Evolutionary conservation across 2,888 invertebrate species (phyloP), one percentile per base, ranked within the genome.

Genomic region (Phaonia tiefii): DNA sequence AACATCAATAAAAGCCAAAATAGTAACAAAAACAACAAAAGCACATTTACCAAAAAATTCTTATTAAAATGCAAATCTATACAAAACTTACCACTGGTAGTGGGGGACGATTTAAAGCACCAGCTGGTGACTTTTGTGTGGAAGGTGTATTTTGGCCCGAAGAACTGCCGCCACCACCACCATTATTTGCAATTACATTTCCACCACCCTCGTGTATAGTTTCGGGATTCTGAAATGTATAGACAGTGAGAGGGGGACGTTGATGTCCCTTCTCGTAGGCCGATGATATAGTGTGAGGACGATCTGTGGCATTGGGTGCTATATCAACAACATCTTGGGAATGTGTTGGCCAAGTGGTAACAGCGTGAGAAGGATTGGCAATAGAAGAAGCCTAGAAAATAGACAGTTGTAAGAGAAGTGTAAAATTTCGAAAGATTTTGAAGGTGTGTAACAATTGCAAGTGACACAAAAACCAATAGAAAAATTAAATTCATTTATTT

Each of bases 231-330:
- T 96, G 95, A 92, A 96, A 96, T 86, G 98, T 97, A 90, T 97
- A 96, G 39, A 95, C 96, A 83, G 96, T 96, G 39, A 98, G 92
- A 0, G 97, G 95, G 15, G 98, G 95, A 79, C 98, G 93, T 83
- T 95, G 94, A 91, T 96, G 96, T n/a, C 93, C 93, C 86, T 96
- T 95, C 90, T 97, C 97, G 88, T 97, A 97, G 8, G 95, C 97
- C 83, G 97, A 95, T 4, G 98, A 98, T 87, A 98, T 98, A 58
- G 98, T 98, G 89, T 98, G 98, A 0, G 98, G 98, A 82, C 98
- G 92, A 84, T 96, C 96, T 75, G 94, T 94, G 91, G 96, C 94
- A 84, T 89, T 89, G 67, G 89, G 88, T 82, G 88, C 83, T 63
- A 85, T 82, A 63, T 88, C 86, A 72, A 88, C 89, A 79, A 85